Conservation (phyloP, 2,888 invertebrate genomes). For the Cataglyphis altisquamis region DNA sequence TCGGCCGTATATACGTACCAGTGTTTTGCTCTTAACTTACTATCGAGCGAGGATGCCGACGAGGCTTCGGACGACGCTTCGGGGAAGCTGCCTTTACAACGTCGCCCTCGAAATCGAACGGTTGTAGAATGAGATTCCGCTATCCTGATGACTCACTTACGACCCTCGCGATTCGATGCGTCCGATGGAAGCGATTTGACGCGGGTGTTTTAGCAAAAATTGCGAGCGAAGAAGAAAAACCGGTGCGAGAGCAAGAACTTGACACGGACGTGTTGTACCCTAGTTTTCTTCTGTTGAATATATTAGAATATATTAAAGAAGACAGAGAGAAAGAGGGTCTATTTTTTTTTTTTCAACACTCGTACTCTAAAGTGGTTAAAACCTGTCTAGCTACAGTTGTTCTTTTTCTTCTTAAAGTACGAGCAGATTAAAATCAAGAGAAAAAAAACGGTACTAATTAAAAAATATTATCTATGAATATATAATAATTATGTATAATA, state of each 20-base stretch:
- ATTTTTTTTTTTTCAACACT: background rate
- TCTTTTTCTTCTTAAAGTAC: background rate
- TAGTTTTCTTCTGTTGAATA: conserved; percentile 26
- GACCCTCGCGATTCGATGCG: conserved; percentile 15
- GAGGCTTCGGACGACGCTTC: background rate
- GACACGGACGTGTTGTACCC: background rate
- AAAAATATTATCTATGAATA: background rate
- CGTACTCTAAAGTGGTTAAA: background rate
- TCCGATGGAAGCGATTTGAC: conserved; percentile 10
- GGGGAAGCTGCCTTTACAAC: background rate
- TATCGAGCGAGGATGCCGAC: background rate
- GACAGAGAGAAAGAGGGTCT: background rate
- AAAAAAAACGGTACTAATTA: background rate
- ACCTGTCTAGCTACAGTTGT: background rate
- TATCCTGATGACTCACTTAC: conserved; percentile 44
- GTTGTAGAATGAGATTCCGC: conserved; percentile 17
- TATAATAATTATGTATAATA: background rate
- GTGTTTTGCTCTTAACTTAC: conserved; percentile 45
- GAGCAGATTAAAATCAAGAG: background rate
- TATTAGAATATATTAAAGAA: conserved; percentile 7
- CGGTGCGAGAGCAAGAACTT: background rate
- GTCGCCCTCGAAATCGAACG: conserved; percentile 41
- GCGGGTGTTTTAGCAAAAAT: background rate
- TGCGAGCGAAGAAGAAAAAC: background rate
- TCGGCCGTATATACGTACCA: conserved; percentile 24